Evolutionary conservation across 2,797 vertebrate species (phyloP).

Genomic region (Sebastes diaconus): DNA sequence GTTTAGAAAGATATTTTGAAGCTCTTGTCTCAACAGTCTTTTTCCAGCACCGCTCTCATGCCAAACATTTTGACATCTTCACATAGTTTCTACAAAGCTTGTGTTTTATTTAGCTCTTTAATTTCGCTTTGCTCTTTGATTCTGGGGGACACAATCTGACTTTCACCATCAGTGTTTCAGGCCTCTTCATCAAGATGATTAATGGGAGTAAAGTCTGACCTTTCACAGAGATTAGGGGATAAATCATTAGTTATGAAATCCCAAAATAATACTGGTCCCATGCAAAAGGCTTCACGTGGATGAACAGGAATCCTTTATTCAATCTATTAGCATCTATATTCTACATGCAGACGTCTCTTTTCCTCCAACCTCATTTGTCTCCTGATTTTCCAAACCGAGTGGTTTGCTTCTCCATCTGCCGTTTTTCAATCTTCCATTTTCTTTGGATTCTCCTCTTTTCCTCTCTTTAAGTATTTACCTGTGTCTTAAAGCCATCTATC

Average conservation of each 20-base stretch:
- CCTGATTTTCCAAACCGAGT: background rate
- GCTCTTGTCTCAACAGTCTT: background rate
- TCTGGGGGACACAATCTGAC: background rate
- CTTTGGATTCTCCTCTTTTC: background rate
- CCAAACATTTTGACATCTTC: background rate
- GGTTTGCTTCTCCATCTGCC: slow-evolving; percentile 4
- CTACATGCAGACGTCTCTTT: background rate
- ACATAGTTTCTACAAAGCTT: background rate
- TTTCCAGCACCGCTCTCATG: background rate
- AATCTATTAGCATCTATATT: slow-evolving; percentile 8
- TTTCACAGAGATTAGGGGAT: slow-evolving; percentile 27
- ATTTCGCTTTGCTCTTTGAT: background rate
- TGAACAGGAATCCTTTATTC: background rate
- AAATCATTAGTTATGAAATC: slow-evolving; percentile 15
- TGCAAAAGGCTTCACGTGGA: background rate
- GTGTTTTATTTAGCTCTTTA: background rate
- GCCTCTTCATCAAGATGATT: slow-evolving; percentile 3
- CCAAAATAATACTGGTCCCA: background rate
- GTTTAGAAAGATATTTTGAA: background rate
- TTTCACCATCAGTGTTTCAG: background rate
- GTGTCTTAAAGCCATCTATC: slow-evolving; percentile 46
- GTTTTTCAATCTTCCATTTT: slow-evolving; percentile 27
- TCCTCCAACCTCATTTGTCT: background rate
- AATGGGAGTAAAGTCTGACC: slow-evolving; percentile 7
- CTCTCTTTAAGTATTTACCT: slow-evolving; percentile 48